Evolutionary conservation across 1,140 invertebrate genomes (phyloP).

Genomic region (Penaeus vannamei): DNA sequence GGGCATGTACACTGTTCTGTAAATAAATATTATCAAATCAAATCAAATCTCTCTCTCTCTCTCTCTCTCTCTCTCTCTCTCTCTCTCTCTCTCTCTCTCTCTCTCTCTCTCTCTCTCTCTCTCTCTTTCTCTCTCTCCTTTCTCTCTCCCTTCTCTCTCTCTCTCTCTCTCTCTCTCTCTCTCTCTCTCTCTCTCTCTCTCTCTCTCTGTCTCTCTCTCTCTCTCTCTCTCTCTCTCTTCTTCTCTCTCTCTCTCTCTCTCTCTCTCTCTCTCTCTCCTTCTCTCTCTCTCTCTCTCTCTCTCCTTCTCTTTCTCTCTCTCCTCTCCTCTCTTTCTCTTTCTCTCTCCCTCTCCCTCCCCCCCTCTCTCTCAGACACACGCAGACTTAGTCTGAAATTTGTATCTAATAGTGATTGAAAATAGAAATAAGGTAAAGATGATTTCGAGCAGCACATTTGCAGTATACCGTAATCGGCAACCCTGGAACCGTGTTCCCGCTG

Average conservation of each 20-base stretch:
- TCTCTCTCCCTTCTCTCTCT: background rate
- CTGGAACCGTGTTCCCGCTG: too few species aligned
- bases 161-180: background rate
- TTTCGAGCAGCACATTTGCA: too few species aligned
- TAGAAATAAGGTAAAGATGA: too few species aligned
- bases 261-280: constrained; percentile 12
- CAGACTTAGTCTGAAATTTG: background rate
- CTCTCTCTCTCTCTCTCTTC: background rate
- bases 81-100: background rate
- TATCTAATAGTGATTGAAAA: too few species aligned
- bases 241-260: constrained; percentile 4
- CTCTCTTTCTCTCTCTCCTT: background rate
- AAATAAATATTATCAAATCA: too few species aligned
- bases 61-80: background rate
- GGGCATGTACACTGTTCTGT: too few species aligned
- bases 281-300: background rate
- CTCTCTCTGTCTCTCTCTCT: background rate
- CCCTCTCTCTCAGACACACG: background rate
- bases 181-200: background rate
- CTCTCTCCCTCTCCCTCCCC: background rate
- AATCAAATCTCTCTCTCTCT: background rate
- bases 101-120: background rate
- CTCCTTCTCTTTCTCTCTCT: background rate
- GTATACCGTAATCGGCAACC: too few species aligned
- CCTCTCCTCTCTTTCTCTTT: background rate